phyloP scores from a whole-genome alignment of 2,797 vertebrate species.

The Rallus crepitans region DNA sequence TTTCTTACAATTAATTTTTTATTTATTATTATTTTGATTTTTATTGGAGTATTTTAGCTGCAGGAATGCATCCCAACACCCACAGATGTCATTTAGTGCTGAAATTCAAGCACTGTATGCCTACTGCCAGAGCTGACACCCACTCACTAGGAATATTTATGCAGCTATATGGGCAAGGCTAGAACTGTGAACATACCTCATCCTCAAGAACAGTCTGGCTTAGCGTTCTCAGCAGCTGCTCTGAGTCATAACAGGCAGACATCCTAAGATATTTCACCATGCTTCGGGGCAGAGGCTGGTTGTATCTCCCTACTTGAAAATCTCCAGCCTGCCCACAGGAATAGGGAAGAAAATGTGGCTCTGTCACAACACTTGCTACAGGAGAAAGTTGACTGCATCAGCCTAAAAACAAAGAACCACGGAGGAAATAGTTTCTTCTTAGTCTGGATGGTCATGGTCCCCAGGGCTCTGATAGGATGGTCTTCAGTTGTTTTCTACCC shows the following conservation, averaged over 20 bases:
- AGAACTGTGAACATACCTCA: slow-evolving; percentile 12
- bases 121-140: slow-evolving; percentile 33
- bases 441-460: not conserved
- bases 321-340: not conserved
- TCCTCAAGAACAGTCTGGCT: slow-evolving; percentile 22
- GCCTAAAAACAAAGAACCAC: not conserved
- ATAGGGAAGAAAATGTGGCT: not conserved
- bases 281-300: not conserved
- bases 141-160: slow-evolving; percentile 57
- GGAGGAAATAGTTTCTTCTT: not conserved
- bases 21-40: slow-evolving; percentile 13
- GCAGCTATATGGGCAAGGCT: not conserved
- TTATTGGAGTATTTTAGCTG: not conserved
- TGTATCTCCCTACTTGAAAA: not conserved
- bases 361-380: not conserved
- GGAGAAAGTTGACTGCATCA: not conserved
- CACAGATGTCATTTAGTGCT: slow-evolving; percentile 48
- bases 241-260: slow-evolving; percentile 19
- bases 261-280: slow-evolving; percentile 10
- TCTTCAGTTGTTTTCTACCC: not conserved
- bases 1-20: not conserved
- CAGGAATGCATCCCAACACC: slow-evolving; percentile 22
- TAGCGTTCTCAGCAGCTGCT: slow-evolving; percentile 38
- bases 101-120: slow-evolving; percentile 46
- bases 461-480: not conserved